Evolutionary conservation across 1,140 invertebrate genomes (phyloP), one percentile per base, ranked within the genome.

Genomic region (Harpegnathos saltator): DNA sequence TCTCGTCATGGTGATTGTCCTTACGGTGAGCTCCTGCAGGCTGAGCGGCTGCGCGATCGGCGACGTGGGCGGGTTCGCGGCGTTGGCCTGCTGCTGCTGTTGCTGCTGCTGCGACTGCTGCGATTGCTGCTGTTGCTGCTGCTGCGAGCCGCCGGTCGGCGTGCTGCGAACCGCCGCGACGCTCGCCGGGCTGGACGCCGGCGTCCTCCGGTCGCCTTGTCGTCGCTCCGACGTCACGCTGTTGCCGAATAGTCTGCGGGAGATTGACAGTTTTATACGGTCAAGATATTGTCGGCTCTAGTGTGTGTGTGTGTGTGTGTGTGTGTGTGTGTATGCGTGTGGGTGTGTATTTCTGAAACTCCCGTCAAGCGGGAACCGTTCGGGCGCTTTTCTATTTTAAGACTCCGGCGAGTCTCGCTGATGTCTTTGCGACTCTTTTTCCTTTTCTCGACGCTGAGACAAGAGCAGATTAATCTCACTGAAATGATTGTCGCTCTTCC

Each of bases 1-100:
- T 68, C 97, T 95, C 69, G 96, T 96, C 97, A 98, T 98, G 90
- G 96, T 97, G 89, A 98, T 96, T 78, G 97, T 98, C 88, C 97
- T 95, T 78, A 97, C 97, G 84, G 96, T 95, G 86, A 97, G 95
- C 93, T 97, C 97, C 91, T 97, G 96, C 86, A 96, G 95, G 91
- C 95, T 96, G 72, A 95, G 94, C 86, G 96, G 95, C 89, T 96
- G 91, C 59, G 95, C 86, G 89, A 92, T 90, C 78, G 93, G 93
- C 86, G 94, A 93, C 0, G 92, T 91, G 24, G 92, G 93, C 11
- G 86, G 88, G 72, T 89, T 93, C 72, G 88, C 77, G 2, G 48
- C 3, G 15, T 75, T 86, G 29, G 52, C 48, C 12, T 83, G 82
- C 22, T 89, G 88, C 38, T 89, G 83, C 61, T 91, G 89, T 26